Evolutionary conservation across 2,797 vertebrate genomes (phyloP).

Genomic region (Pseudomugil gertrudae): DNA sequence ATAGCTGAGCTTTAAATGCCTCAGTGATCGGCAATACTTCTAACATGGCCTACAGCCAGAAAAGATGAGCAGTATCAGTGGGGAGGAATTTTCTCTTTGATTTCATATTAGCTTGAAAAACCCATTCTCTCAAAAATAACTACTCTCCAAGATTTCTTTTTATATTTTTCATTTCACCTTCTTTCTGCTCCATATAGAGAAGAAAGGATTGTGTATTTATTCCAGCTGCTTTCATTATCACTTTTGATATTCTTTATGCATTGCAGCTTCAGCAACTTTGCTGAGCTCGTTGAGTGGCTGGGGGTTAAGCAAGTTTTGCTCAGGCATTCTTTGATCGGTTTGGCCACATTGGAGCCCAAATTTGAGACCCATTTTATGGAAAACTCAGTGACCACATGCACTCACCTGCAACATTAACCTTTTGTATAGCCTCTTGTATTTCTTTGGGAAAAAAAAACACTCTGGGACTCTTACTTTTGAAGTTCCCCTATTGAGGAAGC

Average conservation of each 20-base stretch:
- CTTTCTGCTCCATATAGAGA: constrained; percentile 22
- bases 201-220: constrained; percentile 48
- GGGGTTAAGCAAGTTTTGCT: constrained; percentile 60
- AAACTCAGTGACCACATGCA: constrained; percentile 31
- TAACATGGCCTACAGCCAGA: constrained; percentile 56
- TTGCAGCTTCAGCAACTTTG: constrained; percentile 76
- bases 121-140: constrained; percentile 25
- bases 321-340: constrained; percentile 36
- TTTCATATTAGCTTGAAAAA: constrained; percentile 32
- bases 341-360: constrained; percentile 37
- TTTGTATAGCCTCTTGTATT: constrained; percentile 43
- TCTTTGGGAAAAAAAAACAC: constrained; percentile 56
- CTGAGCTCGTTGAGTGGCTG: constrained; percentile 50
- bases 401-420: constrained; percentile 53
- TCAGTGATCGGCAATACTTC: constrained; percentile 54
- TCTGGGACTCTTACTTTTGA: constrained; percentile 53
- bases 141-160: constrained; percentile 29
- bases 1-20: constrained; percentile 59
- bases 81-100: constrained; percentile 46
- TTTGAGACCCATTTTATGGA: constrained; percentile 22
- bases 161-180: constrained; percentile 24
- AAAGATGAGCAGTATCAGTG: constrained; percentile 19
- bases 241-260: constrained; percentile 64
- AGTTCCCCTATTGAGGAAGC: constrained; percentile 54
- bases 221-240: constrained; percentile 62